Evolutionary conservation across 1,140 invertebrate genomes (phyloP), one percentile per base, ranked within the genome.

Genomic region (Drosophila ohnishii): DNA sequence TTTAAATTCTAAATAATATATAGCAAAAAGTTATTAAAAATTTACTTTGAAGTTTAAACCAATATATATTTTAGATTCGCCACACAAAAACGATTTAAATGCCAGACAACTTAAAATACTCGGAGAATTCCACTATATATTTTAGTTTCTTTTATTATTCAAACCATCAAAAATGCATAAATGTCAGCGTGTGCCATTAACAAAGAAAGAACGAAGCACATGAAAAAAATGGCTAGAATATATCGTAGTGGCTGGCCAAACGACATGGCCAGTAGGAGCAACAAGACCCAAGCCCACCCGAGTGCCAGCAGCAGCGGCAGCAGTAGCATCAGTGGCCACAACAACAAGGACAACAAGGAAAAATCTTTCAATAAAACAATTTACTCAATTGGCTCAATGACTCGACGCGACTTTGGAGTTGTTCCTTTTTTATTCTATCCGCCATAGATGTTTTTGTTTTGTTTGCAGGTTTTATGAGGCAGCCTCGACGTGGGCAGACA

Each of bases 331-430:
- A 47, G 55, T 11, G 58, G 51, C 64, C 56, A 62, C 75, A 77
- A 62, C 65, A 50, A 79, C 75, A 83, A 78, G 63, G 74, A 78
- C 81, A 51, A 66, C 53, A 19, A 19, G 19, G 74, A 76, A 86
- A 86, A 86, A 87, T 86, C 82, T 86, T 86, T 86, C 82, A 86
- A 86, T 86, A 86, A 86, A 86, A 86, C 82, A 86, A 86, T 86
- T 86, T 86, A 86, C 83, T 87, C 82, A 86, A 86, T 86, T 86
- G 82, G 82, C 82, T 86, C 82, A 86, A 86, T 86, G 82, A 86
- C 82, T 86, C 82, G 82, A 69, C 83, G 75, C 66, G 78, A 87
- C 78, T 79, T 75, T 75, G 59, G 39, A 45, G 65, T 59, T 65
- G 35, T 50, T 44, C 35, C 39, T 65, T 44, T 62, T 62, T 59